Evolutionary conservation across 2,797 vertebrate genomes (phyloP), one percentile per base, ranked within the genome.

Genomic region (Eutrigla gurnardus): DNA sequence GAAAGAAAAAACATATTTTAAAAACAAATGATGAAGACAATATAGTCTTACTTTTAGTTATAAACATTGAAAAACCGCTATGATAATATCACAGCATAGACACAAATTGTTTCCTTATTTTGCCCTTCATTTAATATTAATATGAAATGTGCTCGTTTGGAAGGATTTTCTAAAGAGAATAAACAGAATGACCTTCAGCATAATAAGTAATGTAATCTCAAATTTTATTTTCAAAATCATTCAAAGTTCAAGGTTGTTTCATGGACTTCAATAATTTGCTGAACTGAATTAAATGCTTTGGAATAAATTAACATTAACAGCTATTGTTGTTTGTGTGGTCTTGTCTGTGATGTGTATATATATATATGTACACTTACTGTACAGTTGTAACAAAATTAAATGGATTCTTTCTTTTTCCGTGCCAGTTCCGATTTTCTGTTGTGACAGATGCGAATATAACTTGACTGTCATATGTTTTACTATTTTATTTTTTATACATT

Each of bases 331-430:
- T 14, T 25, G 12, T 42, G 6, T 59, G 45, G 12, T 6, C 18
- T 54, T 64, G 15, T 47, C 35, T 42, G 15, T 36, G 15, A 13
- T 52, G 32, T 25, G 2, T 25, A 25, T 25, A 25, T 25, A 25
- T 25, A 25, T 25, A 25, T 25, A 61, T n/a, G 15, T 17, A 65
- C 13, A 7, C 13, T 7, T 62, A 50, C n/a, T 36, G 14, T 25
- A 59, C 18, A 45, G 57, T 13, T 64, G n/a, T 53, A 39, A 80
- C 80, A 80, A 65, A 7, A n/a, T 59, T 80, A 76, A 73, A 72
- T 77, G 6, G 61, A 58, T 39, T 40, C 49, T 80, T 73, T 64
- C 39, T 60, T 77, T 25, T 70, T 74, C 39, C 43, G 32, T 66
- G 40, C 17, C 35, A 32, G 39, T 73, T 62, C 14, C 32, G 58